A percentile compares a stretch with the other conserved stretches of the same genome.
Conservation (phyloP, 2,113 vertebrate genomes). For the Recurvirostra avosetta region DNA sequence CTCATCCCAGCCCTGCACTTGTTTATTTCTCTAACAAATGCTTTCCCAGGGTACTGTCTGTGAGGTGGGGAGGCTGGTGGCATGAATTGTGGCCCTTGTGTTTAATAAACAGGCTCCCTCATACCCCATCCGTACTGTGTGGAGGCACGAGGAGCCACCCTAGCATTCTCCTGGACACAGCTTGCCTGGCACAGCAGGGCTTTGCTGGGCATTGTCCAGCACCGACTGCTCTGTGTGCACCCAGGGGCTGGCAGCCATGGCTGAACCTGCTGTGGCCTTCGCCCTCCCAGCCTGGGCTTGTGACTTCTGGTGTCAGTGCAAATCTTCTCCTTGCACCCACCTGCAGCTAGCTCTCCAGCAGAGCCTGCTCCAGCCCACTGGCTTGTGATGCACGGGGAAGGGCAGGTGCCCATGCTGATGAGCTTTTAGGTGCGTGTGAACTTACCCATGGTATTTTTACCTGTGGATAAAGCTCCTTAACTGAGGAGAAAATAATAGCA, state of each 20-base stretch:
- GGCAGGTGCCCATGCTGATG: neutral
- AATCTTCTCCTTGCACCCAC: neutral
- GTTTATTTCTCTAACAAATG: neutral
- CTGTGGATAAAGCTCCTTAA: neutral
- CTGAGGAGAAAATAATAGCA: neutral
- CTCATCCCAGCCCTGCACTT: neutral
- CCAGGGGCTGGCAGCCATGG: neutral
- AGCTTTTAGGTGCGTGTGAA: neutral
- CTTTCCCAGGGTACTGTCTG: neutral
- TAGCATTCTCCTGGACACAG: neutral
- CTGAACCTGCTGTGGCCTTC: neutral
- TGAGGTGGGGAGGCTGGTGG: neutral
- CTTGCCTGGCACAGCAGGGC: neutral
- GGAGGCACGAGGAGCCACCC: neutral
- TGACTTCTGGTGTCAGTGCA: accelerated
- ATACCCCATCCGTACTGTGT: accelerated
- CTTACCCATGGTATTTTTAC: neutral
- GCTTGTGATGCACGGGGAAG: neutral
- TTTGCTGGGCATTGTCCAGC: neutral
- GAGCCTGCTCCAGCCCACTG: neutral
- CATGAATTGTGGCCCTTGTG: accelerated
- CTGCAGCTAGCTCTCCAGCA: neutral
- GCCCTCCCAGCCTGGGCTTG: neutral
- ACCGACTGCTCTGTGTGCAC: neutral
- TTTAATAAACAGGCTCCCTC: neutral